phyloP scores from a whole-genome alignment of 2,888 invertebrate species.

The Phoronis australis region DNA sequence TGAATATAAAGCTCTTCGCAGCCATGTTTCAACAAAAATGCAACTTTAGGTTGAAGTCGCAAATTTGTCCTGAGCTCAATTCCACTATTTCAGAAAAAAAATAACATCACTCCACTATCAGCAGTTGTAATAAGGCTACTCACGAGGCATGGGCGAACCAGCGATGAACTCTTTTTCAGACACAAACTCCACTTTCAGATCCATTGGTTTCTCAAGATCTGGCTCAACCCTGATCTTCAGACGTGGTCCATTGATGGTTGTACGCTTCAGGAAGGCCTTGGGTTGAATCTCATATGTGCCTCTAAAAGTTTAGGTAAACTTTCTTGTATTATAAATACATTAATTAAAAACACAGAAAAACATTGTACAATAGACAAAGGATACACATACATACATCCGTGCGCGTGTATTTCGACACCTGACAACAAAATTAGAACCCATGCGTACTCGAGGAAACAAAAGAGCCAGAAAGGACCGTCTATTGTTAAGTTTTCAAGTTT shows the following conservation, averaged over 20 bases:
- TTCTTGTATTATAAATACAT: neutral
- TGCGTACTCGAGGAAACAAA: no score
- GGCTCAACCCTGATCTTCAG: conserved; percentile 40
- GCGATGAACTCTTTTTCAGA: conserved; percentile 28
- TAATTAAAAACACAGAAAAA: no score
- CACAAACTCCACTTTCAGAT: conserved; percentile 35
- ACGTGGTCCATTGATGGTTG: conserved; percentile 34
- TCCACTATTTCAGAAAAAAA: no score
- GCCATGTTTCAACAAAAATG: no score
- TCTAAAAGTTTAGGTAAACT: conserved; percentile 20
- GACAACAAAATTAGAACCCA: no score
- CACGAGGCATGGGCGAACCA: conserved; percentile 37
- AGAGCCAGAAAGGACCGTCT: no score
- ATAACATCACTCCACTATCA: no score
- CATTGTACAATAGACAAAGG: neutral
- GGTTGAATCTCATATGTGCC: conserved; percentile 47
- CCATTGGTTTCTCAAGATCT: conserved; percentile 38
- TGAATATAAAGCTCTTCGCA: no score
- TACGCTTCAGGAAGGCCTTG: conserved; percentile 33
- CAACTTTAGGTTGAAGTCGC: no score
- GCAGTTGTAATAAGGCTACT: neutral
- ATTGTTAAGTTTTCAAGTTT: no score
- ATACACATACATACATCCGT: neutral
- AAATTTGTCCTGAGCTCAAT: no score
- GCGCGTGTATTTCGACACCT: no score